These are phyloP conservation scores for Amblyopsis hoosieri DNA, from an alignment of 2,797 vertebrate species.

Conservation along the genomic window DNA sequence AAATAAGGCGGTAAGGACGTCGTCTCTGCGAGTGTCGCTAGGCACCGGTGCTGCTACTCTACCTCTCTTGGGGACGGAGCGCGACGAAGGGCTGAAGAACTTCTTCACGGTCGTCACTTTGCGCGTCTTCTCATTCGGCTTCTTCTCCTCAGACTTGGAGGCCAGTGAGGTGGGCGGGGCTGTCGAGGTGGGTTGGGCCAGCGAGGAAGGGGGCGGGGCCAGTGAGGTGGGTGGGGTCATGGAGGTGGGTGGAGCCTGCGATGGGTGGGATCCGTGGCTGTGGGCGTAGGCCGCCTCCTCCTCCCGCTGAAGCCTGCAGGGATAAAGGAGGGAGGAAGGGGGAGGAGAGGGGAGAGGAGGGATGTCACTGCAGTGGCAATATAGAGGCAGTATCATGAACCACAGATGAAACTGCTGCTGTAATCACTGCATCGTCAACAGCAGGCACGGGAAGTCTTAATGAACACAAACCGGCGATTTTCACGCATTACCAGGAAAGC, in stretches of 20 bases:
- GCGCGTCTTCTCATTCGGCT: constrained; percentile 94
- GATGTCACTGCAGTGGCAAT: too few species aligned
- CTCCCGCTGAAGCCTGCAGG: constrained; percentile 89
- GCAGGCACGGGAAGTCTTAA: too few species aligned
- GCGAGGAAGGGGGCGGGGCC: constrained; percentile 52
- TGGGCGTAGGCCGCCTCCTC: constrained; percentile 95
- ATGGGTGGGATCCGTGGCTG: constrained; percentile 82
- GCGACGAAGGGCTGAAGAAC: constrained; percentile 96
- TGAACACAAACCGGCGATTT: too few species aligned
- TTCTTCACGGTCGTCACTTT: constrained; percentile 98
- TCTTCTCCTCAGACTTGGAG: constrained; percentile 98
- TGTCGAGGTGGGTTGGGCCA: constrained; percentile 50
- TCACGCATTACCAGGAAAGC: too few species aligned
- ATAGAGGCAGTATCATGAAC: too few species aligned
- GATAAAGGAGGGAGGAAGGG: neutral
- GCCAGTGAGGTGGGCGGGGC: constrained; percentile 73
- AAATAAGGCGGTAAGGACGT: too few species aligned
- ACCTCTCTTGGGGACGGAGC: constrained; percentile 92
- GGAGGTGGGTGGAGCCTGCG: constrained; percentile 54
- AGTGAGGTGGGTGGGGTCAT: constrained; percentile 31
- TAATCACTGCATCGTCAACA: too few species aligned
- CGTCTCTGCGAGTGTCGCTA: too few species aligned
- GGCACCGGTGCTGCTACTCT: constrained; percentile 1
- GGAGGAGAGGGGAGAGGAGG: too few species aligned
- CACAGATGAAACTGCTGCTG: too few species aligned